These are phyloP conservation scores for Gymnorhina tibicen DNA, from an alignment of 2,113 vertebrate genomes.

Conservation along the genomic window DNA sequence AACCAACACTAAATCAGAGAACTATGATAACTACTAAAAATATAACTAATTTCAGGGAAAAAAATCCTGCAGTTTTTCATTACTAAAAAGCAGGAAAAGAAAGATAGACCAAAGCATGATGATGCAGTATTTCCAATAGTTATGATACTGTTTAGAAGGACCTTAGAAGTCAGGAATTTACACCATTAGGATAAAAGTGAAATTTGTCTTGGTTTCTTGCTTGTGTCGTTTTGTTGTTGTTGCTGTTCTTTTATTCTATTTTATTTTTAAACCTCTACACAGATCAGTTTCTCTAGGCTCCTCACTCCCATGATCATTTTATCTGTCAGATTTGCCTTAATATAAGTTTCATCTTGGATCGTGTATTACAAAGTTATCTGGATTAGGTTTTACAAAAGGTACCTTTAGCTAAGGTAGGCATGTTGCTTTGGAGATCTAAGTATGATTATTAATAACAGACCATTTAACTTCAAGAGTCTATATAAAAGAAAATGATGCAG, in stretches of 20 bases:
- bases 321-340: not conserved
- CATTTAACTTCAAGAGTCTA: not conserved
- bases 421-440: not conserved
- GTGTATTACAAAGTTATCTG: not conserved
- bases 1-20: conserved; percentile 1
- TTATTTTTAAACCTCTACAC: not conserved
- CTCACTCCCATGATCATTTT: not conserved
- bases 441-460: not conserved
- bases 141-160: not conserved
- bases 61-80: not conserved
- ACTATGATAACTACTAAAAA: conserved; percentile 27
- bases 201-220: not conserved
- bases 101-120: not conserved
- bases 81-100: not conserved
- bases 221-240: not conserved
- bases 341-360: not conserved
- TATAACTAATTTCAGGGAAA: not conserved
- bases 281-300: not conserved
- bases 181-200: not conserved
- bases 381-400: not conserved
- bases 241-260: not conserved
- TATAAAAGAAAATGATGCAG: not conserved
- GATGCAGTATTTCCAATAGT: not conserved
- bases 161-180: not conserved
- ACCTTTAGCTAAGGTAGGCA: not conserved